Evolutionary conservation across 2,113 vertebrate species (phyloP), one percentile per base, ranked within the genome.

Genomic region (Dinomys branickii): DNA sequence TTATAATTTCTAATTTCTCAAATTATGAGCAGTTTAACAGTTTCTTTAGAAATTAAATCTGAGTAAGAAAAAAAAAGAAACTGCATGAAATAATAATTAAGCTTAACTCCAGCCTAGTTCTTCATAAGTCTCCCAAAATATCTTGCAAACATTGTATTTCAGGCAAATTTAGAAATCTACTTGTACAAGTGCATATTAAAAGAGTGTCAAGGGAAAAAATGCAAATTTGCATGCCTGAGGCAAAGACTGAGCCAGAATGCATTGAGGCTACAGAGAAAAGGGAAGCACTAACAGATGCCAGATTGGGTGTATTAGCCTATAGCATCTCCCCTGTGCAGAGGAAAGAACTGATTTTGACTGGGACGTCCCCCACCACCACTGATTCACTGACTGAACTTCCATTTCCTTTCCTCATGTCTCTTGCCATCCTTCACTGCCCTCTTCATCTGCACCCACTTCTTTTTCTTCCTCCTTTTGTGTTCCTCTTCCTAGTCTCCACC

Each of bases 201-300:
- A 97, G 63, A 96, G 82, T 95, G 95, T 97, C 97, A 97, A 96
- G 96, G 95, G 96, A 92, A 96, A 97, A 96, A 97, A 97, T 96
- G 97, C 94, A 97, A 97, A 98, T 97, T 86, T 96, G 87, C 90
- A 90, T 96, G 97, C 96, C 96, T 97, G 89, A 97, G 93, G 97
- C 96, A 69, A 87, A 97, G 85, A 90, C 71, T 90, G 67, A 90
- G 69, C 93, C 94, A 96, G 86, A 77, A 96, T 71, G 73, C 93
- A 91, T 22, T 81, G 80, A 94, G 89, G 80, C 97, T 95, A 88
- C 59, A 63, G 86, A 90, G 92, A 90, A 94, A 91, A 63, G 52
- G 47, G 58, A 94, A 84, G 73, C 28, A 1, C 58, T 82, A 92
- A 73, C 89, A 95, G 96, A 95, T 88, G 93, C 87, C 84, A 85